Base-by-base conservation (phyloP, 2,113 vertebrate genomes). In the Heloderma charlesbogerti region DNA sequence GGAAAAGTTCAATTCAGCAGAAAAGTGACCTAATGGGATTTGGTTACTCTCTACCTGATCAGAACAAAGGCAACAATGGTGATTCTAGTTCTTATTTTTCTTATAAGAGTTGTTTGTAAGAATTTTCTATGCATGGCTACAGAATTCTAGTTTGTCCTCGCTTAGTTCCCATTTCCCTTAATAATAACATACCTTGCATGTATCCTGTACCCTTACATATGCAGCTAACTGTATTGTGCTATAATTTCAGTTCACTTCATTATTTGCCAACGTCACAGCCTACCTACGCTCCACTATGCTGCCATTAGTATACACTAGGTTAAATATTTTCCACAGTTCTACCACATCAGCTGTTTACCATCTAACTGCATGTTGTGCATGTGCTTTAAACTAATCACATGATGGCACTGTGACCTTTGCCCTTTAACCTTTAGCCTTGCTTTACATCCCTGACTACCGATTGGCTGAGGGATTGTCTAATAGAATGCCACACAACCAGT, bases 401-500 rank as follows among this genome's bases (percentile, higher is more conserved):
- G 92, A 98, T 96, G 97, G 98, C 98, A 98, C 99, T 99, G 97
- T 98, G 97, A 98, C 98, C 98, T 99, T 98, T 99, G 97, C 98
- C 98, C 98, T 99, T 98, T 98, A 98, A 99, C 98, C 98, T 98
- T 98, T 99, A 99, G 99, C 99, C 98, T 99, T 99, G 98, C 99
- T 99, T 99, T 99, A 99, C 98, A 99, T 99, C 98, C 99, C 99
- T 97, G 99, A 99, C 98, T 99, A 99, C 98, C 99, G 99, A 97
- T 98, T 99, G 99, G 98, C 98, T 98, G 99, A 99, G 92, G 99
- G 99, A 98, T 97, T 99, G 98, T 99, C 98, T 98, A 99, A 98
- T 99, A 99, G 99, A 99, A 99, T 99, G 96, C 99, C 99, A 97
- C 99, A 99, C 99, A 99, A 99, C 99, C 99, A 99, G 98, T 99